Conservation (phyloP, 92 coral and sea anemone genomes). For the Phenganax stokvisi region DNA sequence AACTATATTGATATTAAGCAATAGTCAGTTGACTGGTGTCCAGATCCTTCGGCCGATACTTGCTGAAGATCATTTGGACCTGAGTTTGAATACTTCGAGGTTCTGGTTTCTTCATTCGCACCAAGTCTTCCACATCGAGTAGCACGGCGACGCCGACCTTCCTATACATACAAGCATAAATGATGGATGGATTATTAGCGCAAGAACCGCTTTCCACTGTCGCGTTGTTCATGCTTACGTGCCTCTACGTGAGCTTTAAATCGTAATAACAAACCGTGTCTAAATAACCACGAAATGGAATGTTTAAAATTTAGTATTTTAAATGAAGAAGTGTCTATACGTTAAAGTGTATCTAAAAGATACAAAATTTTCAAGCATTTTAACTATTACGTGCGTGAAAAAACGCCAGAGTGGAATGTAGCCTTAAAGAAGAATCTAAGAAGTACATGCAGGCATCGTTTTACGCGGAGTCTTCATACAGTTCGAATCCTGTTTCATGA, state of each 20-base stretch:
- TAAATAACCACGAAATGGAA: too few relatives aligned
- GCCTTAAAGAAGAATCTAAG: too few relatives aligned
- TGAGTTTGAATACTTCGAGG: slow-evolving; percentile 95
- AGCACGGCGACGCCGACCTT: slow-evolving; percentile 88
- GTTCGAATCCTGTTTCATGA: neutral
- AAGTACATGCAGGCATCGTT: too few relatives aligned
- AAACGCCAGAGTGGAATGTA: too few relatives aligned
- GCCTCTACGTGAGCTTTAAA: neutral
- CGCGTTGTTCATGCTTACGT: neutral
- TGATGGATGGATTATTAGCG: neutral
- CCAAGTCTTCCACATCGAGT: slow-evolving; percentile 97
- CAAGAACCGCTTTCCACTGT: neutral
- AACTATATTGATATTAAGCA: slow-evolving; percentile 48
- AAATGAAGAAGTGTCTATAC: too few relatives aligned
- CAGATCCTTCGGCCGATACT: slow-evolving; percentile 93
- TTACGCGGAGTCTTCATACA: neutral
- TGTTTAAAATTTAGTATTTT: too few relatives aligned
- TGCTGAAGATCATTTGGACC: slow-evolving; percentile 98
- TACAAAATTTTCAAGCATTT: too few relatives aligned
- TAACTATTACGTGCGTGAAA: too few relatives aligned
- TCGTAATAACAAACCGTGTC: too few relatives aligned
- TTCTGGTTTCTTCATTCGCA: slow-evolving; percentile 91
- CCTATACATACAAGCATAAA: slow-evolving; percentile 37
- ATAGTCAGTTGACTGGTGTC: slow-evolving; percentile 85
- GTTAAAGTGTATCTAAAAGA: too few relatives aligned